Percentiles rank a stretch among this genome's conserved stretches.
Conservation (phyloP, 2,888 invertebrate genomes). For the Lycia hirtaria region DNA sequence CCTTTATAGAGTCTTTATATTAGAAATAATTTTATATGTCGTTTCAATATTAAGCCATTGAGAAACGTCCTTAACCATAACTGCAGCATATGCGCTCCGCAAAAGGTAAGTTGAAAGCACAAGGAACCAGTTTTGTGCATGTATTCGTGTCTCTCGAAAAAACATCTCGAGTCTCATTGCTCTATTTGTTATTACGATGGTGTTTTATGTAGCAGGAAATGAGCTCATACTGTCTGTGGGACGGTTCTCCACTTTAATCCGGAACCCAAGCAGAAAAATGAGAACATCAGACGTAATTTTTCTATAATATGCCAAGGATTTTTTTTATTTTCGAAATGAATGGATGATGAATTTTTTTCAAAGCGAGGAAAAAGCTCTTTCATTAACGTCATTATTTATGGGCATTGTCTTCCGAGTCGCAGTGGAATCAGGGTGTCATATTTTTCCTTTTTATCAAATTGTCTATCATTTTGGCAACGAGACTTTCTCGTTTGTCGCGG, state of each 20-base stretch:
- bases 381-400: conserved; percentile 35
- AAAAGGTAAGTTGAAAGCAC: conserved; percentile 50
- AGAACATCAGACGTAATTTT: conserved; percentile 42
- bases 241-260: conserved; percentile 59
- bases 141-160: conserved; percentile 57
- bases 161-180: conserved; percentile 58
- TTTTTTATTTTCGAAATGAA: conserved; percentile 38
- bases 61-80: neutral
- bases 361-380: conserved; percentile 30
- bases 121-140: conserved; percentile 68
- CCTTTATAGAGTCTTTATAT: too few species aligned
- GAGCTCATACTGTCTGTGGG: conserved; percentile 60
- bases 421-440: conserved; percentile 33
- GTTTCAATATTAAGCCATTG: neutral
- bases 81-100: neutral
- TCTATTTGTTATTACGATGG: conserved; percentile 68
- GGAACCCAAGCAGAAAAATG: conserved; percentile 53
- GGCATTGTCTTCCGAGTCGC: conserved; percentile 30
- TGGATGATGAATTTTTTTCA: conserved; percentile 37
- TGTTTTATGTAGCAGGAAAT: conserved; percentile 69
- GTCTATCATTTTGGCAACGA: conserved; percentile 29
- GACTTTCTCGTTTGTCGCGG: conserved; percentile 11
- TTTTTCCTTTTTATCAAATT: conserved; percentile 34
- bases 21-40: too few species aligned
- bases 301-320: conserved; percentile 40